Base-by-base conservation (phyloP, 2,797 vertebrate species). In the Cyprinella venusta region DNA sequence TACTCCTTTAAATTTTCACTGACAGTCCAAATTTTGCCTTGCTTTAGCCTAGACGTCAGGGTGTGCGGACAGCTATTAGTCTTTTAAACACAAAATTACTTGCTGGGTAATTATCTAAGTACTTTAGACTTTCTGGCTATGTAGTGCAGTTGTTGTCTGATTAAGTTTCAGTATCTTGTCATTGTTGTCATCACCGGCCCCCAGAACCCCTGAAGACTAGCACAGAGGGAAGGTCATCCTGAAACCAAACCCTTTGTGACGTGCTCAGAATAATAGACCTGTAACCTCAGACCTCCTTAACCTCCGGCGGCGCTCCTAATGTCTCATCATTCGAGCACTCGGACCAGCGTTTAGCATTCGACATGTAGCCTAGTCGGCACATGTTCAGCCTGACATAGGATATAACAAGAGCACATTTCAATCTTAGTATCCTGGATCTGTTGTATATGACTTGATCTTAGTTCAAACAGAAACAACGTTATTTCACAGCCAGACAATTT, bases 191-290 rank as follows among this genome's bases (percentile, higher is more conserved):
- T 86, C 80, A 0, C 90, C 90, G 54, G 78, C 90, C 69, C 95
- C 95, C 68, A 94, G 87, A 56, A 19, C 9, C 56, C 82, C 95
- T 74, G n/a, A n/a, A 80, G n/a, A 79, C 52, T 26, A 12, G 38
- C 71, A 76, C 63, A 61, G 18, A 42, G 54, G 64, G 24, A 36
- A 81, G 54, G 52, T 63, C 76, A 90, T 80, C 16, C 81, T 87
- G 93, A 92, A 92, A 93, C 92, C 88, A 88, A 93, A 92, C 88
- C 86, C 90, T 85, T 82, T 59, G 70, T 81, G 89, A 87, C 30
- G 24, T n/a, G 83, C 85, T 87, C 75, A 42, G 82, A 63, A 80
- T 54, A 84, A 79, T 89, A 88, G 85, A 56, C 0, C 54, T 45
- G 75, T 61, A 77, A 80, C 63, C 82, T 90, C 89, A 92, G 92